These are phyloP conservation scores for Crypturellus tataupa DNA, from an alignment of 2,797 vertebrate species.

Conservation along the genomic window DNA sequence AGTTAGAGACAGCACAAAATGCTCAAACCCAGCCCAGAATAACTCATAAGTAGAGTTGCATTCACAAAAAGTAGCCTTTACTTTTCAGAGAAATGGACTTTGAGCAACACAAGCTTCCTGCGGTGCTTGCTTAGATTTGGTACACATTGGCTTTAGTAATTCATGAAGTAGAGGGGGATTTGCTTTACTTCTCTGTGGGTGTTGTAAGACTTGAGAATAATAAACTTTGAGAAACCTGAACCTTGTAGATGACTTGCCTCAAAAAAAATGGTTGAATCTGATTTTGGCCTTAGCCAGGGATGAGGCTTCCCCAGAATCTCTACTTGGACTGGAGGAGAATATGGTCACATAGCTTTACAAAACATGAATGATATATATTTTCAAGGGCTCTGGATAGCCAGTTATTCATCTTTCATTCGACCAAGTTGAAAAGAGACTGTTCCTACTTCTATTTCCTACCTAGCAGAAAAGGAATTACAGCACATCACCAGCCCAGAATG, in stretches of 20 bases:
- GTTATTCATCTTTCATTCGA: neutral
- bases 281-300: neutral
- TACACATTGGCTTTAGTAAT: neutral
- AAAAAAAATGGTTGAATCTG: neutral
- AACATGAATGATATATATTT: neutral
- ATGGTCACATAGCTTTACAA: neutral
- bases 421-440: neutral
- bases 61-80: neutral
- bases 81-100: neutral
- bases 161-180: neutral
- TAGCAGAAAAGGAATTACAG: neutral
- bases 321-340: neutral
- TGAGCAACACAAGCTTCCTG: neutral
- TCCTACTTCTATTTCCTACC: neutral
- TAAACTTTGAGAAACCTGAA: neutral
- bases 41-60: neutral
- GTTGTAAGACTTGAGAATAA: neutral
- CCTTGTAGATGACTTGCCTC: neutral
- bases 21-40: neutral
- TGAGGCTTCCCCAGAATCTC: neutral
- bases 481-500: neutral
- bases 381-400: neutral
- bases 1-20: too few species aligned
- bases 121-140: neutral
- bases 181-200: neutral